Evolutionary conservation across 1,140 invertebrate genomes (phyloP).

Genomic region (Sycophila sp.): DNA sequence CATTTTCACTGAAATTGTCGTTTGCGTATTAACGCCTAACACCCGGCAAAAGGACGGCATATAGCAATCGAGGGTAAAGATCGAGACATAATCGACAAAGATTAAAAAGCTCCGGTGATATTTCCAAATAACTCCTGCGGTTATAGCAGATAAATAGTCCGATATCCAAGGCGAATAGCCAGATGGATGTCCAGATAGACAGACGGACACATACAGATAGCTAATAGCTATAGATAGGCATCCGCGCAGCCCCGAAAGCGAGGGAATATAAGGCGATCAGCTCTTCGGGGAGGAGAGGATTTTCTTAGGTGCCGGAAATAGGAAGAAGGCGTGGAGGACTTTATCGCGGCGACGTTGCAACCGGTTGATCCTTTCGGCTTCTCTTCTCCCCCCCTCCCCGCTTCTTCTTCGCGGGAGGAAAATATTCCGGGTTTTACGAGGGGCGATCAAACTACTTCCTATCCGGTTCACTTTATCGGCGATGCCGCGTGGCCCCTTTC

Average conservation of each 20-base stretch:
- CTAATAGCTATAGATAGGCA: background rate
- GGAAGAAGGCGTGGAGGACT: background rate
- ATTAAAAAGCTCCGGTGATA: too few relatives aligned
- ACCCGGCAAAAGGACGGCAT: too few relatives aligned
- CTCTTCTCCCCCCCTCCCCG: background rate
- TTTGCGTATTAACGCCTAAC: too few relatives aligned
- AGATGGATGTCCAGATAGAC: background rate
- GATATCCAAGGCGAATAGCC: background rate
- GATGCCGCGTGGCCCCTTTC: background rate
- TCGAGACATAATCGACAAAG: too few relatives aligned
- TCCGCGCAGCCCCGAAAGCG: background rate
- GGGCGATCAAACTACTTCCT: slow-evolving; percentile 23
- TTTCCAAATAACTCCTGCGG: too few relatives aligned
- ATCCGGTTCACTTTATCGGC: slow-evolving; percentile 23
- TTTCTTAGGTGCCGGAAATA: background rate
- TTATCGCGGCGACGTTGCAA: slow-evolving; percentile 24
- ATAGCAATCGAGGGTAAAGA: too few relatives aligned
- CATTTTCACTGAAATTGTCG: too few relatives aligned
- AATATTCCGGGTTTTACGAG: slow-evolving; percentile 32
- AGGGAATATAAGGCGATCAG: background rate
- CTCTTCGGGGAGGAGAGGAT: background rate
- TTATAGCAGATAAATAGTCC: slow-evolving; percentile 1
- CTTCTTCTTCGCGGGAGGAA: slow-evolving; percentile 7
- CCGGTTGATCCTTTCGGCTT: slow-evolving; percentile 25
- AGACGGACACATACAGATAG: background rate